Base-by-base conservation (phyloP, 2,797 vertebrate genomes). In the Galago senegalensis region DNA sequence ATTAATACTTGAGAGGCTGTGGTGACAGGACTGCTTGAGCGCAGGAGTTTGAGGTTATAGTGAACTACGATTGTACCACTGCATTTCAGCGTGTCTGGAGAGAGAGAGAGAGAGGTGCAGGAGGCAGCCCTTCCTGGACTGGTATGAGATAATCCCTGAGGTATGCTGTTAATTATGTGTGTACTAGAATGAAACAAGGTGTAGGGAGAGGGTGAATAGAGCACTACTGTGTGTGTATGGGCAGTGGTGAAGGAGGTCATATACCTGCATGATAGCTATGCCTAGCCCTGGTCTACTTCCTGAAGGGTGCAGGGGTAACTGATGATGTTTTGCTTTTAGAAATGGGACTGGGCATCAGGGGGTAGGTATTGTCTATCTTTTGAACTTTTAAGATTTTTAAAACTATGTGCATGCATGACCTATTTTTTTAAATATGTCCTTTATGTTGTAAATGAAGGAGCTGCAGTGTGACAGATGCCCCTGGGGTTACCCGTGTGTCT, bases 251-350 rank as follows among this genome's bases (percentile, higher is more conserved):
- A 53, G 37, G 21, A 53, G 81, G 40, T 69, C 43, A 13, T 23
- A 21, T 27, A 25, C 34, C 67, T 18, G 31, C 3, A 1, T 4
- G 40, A 58, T 40, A 17, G 56, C 1, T 20, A 10, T n/a, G 9
- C 46, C 49, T 75, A 40, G 37, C 43, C 17, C 31, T 56, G 8
- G 23, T 72, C 79, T 11, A 37, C 37, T 75, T 31, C 37, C 77
- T 58, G 56, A 93, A 87, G 61, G 29, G 23, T 27, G 3, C 3
- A 0, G 40, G 37, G 43, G 40, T 82, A 75, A 60, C 77, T 58
- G 17, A 61, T 70, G 70, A 84, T 53, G 46, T 9, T 40, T 76
- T 73, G 87, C 61, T 88, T 96, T 93, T 83, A 87, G 63, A 73
- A 80, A 84, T 77, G 40, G 17, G 23, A 21, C 34, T 31, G 37